A percentile compares a stretch with the other conserved stretches of the same genome.
These are phyloP conservation scores for Temnothorax curvispinosus DNA, from an alignment of 1,140 invertebrate species.

Conservation along the genomic window DNA sequence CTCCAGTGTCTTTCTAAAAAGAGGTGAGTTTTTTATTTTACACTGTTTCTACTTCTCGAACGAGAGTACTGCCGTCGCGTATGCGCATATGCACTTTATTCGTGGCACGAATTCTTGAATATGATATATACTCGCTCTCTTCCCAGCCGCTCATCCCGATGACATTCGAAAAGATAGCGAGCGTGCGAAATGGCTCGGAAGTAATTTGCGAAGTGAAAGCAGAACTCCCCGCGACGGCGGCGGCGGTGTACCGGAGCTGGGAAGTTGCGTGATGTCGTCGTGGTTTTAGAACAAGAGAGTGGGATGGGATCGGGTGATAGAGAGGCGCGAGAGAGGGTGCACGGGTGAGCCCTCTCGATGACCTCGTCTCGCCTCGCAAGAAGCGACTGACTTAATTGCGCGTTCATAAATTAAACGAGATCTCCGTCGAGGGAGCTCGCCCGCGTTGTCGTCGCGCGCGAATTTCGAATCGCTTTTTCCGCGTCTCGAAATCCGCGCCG, in stretches of 20 bases:
- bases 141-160: conserved; percentile 7
- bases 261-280: conserved; percentile 47
- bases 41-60: not conserved
- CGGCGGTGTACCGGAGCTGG: not conserved
- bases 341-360: not conserved
- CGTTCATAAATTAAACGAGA: conserved; percentile 59
- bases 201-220: conserved; percentile 70
- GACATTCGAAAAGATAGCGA: conserved; percentile 65
- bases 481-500: conserved; percentile 44
- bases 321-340: not conserved
- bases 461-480: conserved; percentile 50
- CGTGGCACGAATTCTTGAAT: not conserved
- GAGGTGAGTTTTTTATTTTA: not conserved
- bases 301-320: not conserved
- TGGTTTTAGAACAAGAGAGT: not conserved
- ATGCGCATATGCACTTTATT: not conserved
- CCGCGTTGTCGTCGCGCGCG: conserved; percentile 1
- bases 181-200: conserved; percentile 66
- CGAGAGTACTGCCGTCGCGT: not conserved
- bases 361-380: conserved; percentile 31
- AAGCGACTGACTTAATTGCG: conserved; percentile 65
- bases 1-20: not conserved
- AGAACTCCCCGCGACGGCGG: conserved; percentile 19
- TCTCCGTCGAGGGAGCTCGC: conserved; percentile 9
- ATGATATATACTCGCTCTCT: not conserved